A percentile compares a stretch with the other conserved stretches of the same genome.
Evolutionary conservation across 1,140 invertebrate species (phyloP).

Genomic region (Drosophila navojoa): DNA sequence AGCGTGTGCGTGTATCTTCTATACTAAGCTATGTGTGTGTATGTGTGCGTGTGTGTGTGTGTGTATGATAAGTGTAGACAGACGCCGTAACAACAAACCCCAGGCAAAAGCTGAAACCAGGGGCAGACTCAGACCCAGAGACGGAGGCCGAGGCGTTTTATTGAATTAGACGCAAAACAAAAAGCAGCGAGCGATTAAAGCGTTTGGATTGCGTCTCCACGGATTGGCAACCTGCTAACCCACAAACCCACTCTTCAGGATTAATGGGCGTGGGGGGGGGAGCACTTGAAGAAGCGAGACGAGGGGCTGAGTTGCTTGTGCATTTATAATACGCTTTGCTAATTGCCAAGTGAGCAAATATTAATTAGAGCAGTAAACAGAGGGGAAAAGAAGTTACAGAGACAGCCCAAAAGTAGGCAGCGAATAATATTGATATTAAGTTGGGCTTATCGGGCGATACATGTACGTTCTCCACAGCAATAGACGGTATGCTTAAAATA

Average conservation of each 20-base stretch:
- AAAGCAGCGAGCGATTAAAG: constrained; percentile 63
- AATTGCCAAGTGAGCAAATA: constrained; percentile 43
- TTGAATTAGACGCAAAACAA: constrained; percentile 77
- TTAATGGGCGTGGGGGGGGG: not conserved
- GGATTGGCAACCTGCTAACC: constrained; percentile 50
- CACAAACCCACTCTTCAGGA: constrained; percentile 56
- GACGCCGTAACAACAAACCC: constrained; percentile 75
- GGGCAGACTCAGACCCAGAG: constrained; percentile 14
- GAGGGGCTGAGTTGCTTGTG: constrained; percentile 22
- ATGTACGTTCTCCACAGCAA: no score
- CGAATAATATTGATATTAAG: constrained; percentile 16
- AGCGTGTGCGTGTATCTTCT: constrained; percentile 15
- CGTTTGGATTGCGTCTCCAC: constrained; percentile 25
- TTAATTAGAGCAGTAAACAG: constrained; percentile 45
- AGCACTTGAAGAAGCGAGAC: no score
- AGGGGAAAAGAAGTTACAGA: constrained; percentile 8
- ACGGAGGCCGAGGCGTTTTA: constrained; percentile 50
- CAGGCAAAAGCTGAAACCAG: constrained; percentile 16
- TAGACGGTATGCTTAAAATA: no score
- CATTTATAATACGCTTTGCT: constrained; percentile 27
- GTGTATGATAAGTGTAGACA: constrained; percentile 63
- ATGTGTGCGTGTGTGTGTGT: constrained; percentile 21
- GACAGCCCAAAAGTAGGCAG: constrained; percentile 37
- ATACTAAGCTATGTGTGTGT: constrained; percentile 26
- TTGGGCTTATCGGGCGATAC: constrained; percentile 4